A percentile compares a stretch with the other conserved stretches of the same genome.
Conservation (phyloP, 2,113 vertebrate genomes). For the Morone saxatilis region DNA sequence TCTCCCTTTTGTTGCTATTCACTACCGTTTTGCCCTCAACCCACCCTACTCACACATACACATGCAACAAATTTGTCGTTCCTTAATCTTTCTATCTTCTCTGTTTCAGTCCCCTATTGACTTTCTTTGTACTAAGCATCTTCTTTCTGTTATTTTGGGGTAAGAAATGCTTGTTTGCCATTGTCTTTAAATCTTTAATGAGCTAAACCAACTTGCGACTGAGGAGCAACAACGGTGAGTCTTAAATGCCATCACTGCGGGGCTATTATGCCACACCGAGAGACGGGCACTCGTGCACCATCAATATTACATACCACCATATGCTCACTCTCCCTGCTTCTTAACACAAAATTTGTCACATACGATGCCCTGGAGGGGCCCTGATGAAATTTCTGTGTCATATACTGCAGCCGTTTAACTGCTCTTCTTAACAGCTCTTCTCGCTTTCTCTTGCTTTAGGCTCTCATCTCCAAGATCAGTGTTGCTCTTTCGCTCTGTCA, state of each 20-base stretch:
- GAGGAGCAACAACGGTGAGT: slow-evolving; percentile 33
- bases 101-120: not conserved
- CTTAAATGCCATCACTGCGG: slow-evolving; percentile 63
- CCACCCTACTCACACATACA: not conserved
- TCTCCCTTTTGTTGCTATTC: slow-evolving; percentile 41
- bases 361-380: slow-evolving; percentile 65
- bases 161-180: slow-evolving; percentile 5
- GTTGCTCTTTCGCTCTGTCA: slow-evolving; percentile 47
- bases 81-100: not conserved
- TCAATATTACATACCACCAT: slow-evolving; percentile 76
- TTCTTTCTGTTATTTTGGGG: slow-evolving; percentile 16
- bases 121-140: not conserved
- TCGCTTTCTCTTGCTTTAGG: slow-evolving; percentile 31
- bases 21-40: not conserved
- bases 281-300: slow-evolving; percentile 53
- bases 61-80: not conserved
- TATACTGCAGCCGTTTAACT: slow-evolving; percentile 52
- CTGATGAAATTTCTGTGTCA: slow-evolving; percentile 53
- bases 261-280: slow-evolving; percentile 35
- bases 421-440: slow-evolving; percentile 18
- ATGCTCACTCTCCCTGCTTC: slow-evolving; percentile 59
- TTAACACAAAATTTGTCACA: slow-evolving; percentile 65
- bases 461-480: slow-evolving; percentile 50
- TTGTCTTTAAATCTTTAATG: slow-evolving; percentile 69
- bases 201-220: slow-evolving; percentile 24